Evolutionary conservation across 2,797 vertebrate genomes (phyloP), one percentile per base, ranked within the genome.

Genomic region (Peromyscus eremicus): DNA sequence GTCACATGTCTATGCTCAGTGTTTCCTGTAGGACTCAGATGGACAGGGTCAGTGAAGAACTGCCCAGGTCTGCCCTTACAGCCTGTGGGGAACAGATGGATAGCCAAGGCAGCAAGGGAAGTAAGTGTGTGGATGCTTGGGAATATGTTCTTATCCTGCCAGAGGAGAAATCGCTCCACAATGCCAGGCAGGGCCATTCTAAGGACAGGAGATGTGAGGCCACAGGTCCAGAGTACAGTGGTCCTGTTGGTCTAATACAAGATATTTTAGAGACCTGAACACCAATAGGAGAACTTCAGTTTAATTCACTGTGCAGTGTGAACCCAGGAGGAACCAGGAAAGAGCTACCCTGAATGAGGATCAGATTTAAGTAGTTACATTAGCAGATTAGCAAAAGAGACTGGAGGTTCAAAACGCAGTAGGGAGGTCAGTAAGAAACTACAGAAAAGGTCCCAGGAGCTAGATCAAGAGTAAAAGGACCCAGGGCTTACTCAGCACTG

Each of bases 1-100:
- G 60, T 3, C 10, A 0, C 0, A 0, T 52, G 85, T 5, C 25
- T 21, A 4, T 13, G 29, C 82, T 79, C 9, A 1, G 21, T 19
- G 46, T n/a, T 14, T 77, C 37, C 79, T 10, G 8, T 9, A 64
- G 64, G 46, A 82, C 37, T 40, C 23, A 46, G 49, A 23, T 2
- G 12, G 19, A 25, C 8, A 57, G 77, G 0, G 10, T 3, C 13
- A 34, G 43, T 7, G 71, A 66, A 43, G 13, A 66, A 71, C 6
- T 32, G 55, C 17, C 60, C 13, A 46, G 5, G 10, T 9, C 19
- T 52, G 23, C 25, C 46, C 60, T 77, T 23, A 19, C 0, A 16
- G 62, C 75, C 71, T 19, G 29, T 0, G 3, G 0, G 40, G 52
- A 62, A 32, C 12, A 43, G 60, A 49, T 0, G 29, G n/a, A 16